Conservation (phyloP, 2,113 vertebrate species). For the Nematolebias whitei region DNA sequence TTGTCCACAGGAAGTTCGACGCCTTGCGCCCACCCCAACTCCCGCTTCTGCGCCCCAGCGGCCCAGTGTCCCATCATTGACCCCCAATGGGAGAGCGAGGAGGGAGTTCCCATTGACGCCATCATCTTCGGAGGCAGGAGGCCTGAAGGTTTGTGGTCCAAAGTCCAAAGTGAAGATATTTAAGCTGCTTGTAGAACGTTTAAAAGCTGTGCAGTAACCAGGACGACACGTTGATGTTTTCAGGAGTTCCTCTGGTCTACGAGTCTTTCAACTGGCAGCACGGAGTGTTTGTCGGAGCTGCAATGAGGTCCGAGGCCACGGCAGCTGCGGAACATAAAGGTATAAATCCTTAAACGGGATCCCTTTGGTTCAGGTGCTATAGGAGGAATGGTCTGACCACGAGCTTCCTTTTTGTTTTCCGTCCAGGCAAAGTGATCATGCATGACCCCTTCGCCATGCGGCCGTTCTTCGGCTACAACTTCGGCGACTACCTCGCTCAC, state of each 20-base stretch:
- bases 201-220: not conserved
- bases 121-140: conserved; percentile 96
- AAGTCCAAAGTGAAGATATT: not conserved
- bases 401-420: not conserved
- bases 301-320: conserved; percentile 97
- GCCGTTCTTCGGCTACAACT: conserved; percentile 99
- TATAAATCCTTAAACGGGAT: conserved; percentile 45
- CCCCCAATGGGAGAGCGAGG: conserved; percentile 89
- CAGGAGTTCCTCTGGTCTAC: conserved; percentile 95
- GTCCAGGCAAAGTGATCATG: conserved; percentile 92
- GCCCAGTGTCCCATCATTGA: conserved; percentile 96
- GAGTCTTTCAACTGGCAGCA: conserved; percentile 96
- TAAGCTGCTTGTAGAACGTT: not conserved
- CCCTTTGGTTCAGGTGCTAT: not conserved
- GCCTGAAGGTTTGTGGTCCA: conserved; percentile 82
- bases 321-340: conserved; percentile 97
- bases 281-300: conserved; percentile 93
- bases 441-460: conserved; percentile 98
- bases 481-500: conserved; percentile 92
- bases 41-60: conserved; percentile 94
- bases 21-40: conserved; percentile 93
- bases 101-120: conserved; percentile 93
- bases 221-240: conserved; percentile 5
- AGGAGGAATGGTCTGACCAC: not conserved
- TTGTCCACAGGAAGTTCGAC: conserved; percentile 65